Base-by-base conservation (phyloP, 2,113 vertebrate genomes). In the Bagarius yarrelli region DNA sequence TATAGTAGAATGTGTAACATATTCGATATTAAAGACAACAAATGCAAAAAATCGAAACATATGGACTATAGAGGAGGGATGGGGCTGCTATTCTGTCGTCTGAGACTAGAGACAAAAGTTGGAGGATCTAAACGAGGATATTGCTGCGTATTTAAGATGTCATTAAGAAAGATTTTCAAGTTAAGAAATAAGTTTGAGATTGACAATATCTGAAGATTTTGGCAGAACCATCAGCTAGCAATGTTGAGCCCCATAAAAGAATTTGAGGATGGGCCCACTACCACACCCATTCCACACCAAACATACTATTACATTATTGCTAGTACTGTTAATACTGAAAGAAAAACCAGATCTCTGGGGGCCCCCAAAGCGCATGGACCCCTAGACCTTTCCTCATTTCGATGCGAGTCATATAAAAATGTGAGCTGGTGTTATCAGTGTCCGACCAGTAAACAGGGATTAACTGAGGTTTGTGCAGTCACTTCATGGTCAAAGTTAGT, bases 371-470 rank as follows among this genome's bases (percentile, higher is more conserved):
- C n/a, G n/a, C n/a, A n/a, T n/a, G n/a, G n/a, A n/a, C n/a, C n/a
- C n/a, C n/a, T n/a, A n/a, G n/a, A n/a, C n/a, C n/a, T n/a, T n/a
- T n/a, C n/a, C n/a, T n/a, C n/a, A n/a, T n/a, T n/a, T n/a, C n/a
- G n/a, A n/a, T n/a, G n/a, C n/a, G n/a, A n/a, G n/a, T n/a, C n/a
- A n/a, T 12, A 69, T 69, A 36, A 69, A 36, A 36, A 69, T 69
- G 36, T 69, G 66, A 69, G 66, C 66, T 25, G 66, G 66, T 36
- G 66, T 69, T 69, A 69, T 69, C 66, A 69, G 66, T 69, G 66
- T 44, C 67, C 40, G 21, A 50, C 44, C 67, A 70, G 67, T 70
- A 50, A 70, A 70, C 44, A 70, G 15, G 67, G 67, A 70, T 70
- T 50, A 50, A 70, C 40, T 9, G 40, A 27, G 67, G 40, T n/a